A percentile compares a stretch with the other conserved stretches of the same genome.
phyloP scores from a whole-genome alignment of 2,888 invertebrate species.

The Cephus rjabovi region DNA sequence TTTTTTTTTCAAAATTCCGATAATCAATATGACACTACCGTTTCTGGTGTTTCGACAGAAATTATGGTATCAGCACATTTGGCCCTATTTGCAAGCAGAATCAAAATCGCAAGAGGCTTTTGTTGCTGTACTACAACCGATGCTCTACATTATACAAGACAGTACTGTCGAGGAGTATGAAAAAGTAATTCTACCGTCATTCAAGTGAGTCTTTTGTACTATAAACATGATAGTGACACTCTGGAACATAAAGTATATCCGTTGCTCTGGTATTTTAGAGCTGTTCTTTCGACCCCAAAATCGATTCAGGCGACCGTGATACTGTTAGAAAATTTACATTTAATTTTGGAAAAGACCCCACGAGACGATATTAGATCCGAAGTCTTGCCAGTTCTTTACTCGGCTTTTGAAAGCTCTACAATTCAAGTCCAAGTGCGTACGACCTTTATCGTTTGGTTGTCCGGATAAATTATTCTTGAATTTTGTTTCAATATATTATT shows the following conservation, averaged over 20 bases:
- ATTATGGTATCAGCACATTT: conserved; percentile 94
- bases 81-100: conserved; percentile 89
- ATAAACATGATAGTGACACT: not conserved
- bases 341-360: conserved; percentile 88
- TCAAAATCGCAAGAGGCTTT: conserved; percentile 87
- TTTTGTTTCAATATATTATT: not conserved
- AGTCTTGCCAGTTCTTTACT: conserved; percentile 87
- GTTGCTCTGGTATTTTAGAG: conserved; percentile 64
- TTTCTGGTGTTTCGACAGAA: conserved; percentile 74
- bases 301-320: conserved; percentile 88
- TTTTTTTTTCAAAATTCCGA: not conserved
- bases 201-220: conserved; percentile 73
- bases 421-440: conserved; percentile 87
- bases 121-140: conserved; percentile 86
- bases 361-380: conserved; percentile 83
- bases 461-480: not conserved
- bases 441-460: not conserved
- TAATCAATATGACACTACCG: not conserved
- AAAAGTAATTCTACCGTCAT: conserved; percentile 83
- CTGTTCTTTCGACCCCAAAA: conserved; percentile 81
- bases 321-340: conserved; percentile 88
- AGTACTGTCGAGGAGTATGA: conserved; percentile 84
- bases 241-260: not conserved
- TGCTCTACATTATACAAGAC: conserved; percentile 85
- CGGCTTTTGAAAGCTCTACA: conserved; percentile 87